Evolutionary conservation across 2,888 invertebrate genomes (phyloP).

Genomic region (Panopea generosa): DNA sequence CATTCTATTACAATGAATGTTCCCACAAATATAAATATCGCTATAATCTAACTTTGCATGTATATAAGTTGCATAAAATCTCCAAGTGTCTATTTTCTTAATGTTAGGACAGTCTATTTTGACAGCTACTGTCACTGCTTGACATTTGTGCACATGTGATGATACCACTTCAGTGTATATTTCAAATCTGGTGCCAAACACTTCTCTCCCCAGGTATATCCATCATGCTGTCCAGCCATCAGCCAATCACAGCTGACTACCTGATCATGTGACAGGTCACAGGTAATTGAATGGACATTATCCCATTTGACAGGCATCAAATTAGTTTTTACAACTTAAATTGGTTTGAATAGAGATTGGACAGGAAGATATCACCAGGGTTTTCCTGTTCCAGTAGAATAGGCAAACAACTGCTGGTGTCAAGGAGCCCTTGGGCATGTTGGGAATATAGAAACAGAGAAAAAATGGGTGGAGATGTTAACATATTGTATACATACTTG

Average conservation of each 20-base stretch:
- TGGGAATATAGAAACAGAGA: no score
- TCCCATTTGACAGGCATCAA: conserved; percentile 40
- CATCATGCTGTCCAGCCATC: conserved; percentile 6
- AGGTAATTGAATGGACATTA: conserved; percentile 20
- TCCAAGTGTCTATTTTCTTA: background rate
- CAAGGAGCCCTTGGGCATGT: no score
- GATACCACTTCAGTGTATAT: background rate
- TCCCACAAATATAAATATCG: background rate
- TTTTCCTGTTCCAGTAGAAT: background rate
- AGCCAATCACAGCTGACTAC: conserved; percentile 35
- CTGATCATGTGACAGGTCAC: conserved; percentile 25
- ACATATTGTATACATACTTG: conserved; percentile 65
- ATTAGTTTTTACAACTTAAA: conserved; percentile 54
- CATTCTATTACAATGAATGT: background rate
- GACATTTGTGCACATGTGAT: background rate
- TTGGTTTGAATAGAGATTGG: conserved; percentile 28
- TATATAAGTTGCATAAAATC: no score
- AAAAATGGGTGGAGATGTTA: conserved; percentile 18
- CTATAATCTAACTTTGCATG: no score
- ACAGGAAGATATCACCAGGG: conserved; percentile 29
- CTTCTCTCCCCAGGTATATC: conserved; percentile 14
- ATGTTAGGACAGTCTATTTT: background rate
- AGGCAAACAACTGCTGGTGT: no score
- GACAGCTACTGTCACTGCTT: conserved; percentile 1
- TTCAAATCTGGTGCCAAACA: no score